Base-by-base conservation (phyloP, 2,888 invertebrate genomes). In the Gonocerus acuteangulatus region DNA sequence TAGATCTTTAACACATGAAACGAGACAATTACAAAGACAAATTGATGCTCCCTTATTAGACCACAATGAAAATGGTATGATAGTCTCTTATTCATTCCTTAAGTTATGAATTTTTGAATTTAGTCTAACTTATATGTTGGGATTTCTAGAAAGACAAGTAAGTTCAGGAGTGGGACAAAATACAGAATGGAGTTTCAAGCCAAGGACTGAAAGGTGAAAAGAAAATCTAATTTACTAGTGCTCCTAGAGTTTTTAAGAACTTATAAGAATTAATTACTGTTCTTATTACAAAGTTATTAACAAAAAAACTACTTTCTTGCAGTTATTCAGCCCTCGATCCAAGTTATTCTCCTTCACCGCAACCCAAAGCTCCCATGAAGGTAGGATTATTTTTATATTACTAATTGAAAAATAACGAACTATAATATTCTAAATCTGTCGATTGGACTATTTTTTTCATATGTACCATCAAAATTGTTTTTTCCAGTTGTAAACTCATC, bases 1-100 rank as follows among this genome's bases (percentile, higher is more conserved):
- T 64, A 78, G 81, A 66, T 78, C 77, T 68, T 74, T 82, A 69
- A 80, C 79, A 64, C 76, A 78, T 68, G 80, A 81, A 71, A 79
- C 81, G 54, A 77, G 79, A 67, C 77, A 77, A 62, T 76, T 81
- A 61, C 80, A 81, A 67, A 75, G 78, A 65, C 77, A 76, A 68
- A 70, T 76, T 34, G 73, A 75, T 62, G 73, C 73, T 21, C 74
- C 75, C 63, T 67, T 72, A 57, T 68, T 72, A 62, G 70, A 71
- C 61, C 71, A 73, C 67, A 71, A 70, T 66, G 70, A 69, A 47
- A 71, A 73, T 56, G 74, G 68, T 68, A 63, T 61, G 67, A 6
- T 9, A 44, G 16, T 27, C n/a, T 45, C 44, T 51, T 9, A n/a
- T n/a, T n/a, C n/a, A 23, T 48, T 51, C 22, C 11, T 11, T 44